Percentiles rank a stretch among this genome's conserved stretches.
Evolutionary conservation across 2,797 vertebrate genomes (phyloP).

Genomic region (Epinephelus malabaricus): DNA sequence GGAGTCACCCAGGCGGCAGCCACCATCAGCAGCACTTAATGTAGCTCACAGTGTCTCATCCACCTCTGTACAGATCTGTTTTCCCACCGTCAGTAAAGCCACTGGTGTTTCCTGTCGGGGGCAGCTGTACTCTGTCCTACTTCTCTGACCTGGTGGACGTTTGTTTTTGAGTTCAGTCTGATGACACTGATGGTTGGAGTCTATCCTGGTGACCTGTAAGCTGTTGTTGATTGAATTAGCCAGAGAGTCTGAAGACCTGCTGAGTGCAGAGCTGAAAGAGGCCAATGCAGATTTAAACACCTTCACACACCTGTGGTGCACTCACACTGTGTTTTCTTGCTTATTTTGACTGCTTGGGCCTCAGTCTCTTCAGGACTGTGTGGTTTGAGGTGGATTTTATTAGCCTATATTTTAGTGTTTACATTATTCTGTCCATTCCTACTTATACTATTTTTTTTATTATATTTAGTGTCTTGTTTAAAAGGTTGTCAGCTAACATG

Average conservation of each 20-base stretch:
- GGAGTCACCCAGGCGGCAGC: neutral
- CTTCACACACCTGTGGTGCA: neutral
- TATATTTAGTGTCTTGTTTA: too few relatives aligned
- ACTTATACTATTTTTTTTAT: neutral
- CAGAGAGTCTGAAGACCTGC: neutral
- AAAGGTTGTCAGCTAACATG: too few relatives aligned
- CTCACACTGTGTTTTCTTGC: neutral
- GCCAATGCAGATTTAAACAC: neutral
- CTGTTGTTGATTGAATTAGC: slow-evolving; percentile 27
- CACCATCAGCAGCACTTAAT: neutral
- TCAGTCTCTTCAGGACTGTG: neutral
- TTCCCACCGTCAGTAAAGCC: neutral
- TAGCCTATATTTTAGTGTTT: neutral
- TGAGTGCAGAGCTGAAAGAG: neutral
- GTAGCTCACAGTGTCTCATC: neutral
- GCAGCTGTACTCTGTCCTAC: neutral
- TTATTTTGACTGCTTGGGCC: neutral
- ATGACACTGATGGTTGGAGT: neutral
- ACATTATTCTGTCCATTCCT: neutral
- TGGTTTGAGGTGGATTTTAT: neutral
- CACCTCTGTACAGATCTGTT: neutral
- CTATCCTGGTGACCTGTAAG: slow-evolving; percentile 31
- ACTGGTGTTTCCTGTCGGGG: neutral
- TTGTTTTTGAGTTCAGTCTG: neutral
- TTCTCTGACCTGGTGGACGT: neutral